phyloP scores from a whole-genome alignment of 2,888 invertebrate genomes.

The Torymus aiolomorphi region DNA sequence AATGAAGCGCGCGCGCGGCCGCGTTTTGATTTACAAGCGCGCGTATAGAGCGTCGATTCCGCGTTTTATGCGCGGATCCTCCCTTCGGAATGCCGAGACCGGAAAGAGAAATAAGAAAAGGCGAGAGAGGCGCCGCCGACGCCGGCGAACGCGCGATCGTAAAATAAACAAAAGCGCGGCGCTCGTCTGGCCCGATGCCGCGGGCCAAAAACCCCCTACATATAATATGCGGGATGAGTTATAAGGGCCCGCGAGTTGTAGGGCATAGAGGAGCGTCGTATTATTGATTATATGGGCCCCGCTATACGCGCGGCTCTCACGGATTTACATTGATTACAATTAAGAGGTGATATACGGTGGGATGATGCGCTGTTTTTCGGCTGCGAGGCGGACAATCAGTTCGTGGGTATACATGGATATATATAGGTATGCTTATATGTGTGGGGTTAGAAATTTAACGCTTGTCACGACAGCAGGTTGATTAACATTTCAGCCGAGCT shows the following conservation, averaged over 20 bases:
- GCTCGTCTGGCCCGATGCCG: conserved; percentile 1
- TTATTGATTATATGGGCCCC: conserved; percentile 2
- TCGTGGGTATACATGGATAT: too few relatives aligned
- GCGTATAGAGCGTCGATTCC: too few relatives aligned
- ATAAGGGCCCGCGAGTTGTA: conserved; percentile 18
- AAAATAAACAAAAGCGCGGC: conserved; percentile 30
- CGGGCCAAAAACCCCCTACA: neutral
- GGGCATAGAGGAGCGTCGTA: neutral
- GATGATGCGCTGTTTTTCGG: neutral
- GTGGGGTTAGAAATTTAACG: too few relatives aligned
- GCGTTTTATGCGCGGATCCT: conserved; percentile 1
- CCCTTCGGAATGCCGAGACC: conserved; percentile 9
- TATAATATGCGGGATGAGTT: too few relatives aligned
- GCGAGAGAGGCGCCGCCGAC: neutral
- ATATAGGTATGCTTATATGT: too few relatives aligned
- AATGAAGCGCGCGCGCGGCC: neutral
- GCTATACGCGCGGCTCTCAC: neutral
- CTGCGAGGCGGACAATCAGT: neutral
- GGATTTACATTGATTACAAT: conserved; percentile 11
- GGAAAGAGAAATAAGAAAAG: conserved; percentile 13
- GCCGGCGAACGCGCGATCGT: conserved; percentile 6
- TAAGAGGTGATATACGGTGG: conserved; percentile 1
- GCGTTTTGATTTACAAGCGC: conserved; percentile 19
- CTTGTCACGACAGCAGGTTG: too few relatives aligned
- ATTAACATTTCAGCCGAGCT: too few relatives aligned